Evolutionary conservation across 2,797 vertebrate species (phyloP).

Genomic region (Acridotheres tristis): DNA sequence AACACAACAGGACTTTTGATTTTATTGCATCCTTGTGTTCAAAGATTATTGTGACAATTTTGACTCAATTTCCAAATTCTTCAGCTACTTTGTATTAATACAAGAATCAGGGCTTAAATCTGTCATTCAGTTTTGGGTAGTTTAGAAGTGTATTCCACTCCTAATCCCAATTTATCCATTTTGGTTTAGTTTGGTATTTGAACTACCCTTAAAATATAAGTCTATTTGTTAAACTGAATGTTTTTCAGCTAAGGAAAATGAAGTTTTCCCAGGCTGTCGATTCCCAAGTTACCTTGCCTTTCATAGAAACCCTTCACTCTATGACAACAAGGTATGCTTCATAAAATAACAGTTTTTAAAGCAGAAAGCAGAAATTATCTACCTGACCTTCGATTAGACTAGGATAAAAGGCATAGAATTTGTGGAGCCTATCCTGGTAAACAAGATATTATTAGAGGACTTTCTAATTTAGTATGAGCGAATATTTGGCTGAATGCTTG

Average conservation of each 20-base stretch:
- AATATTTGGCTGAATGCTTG: not conserved
- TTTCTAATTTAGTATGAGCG: not conserved
- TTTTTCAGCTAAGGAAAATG: not conserved
- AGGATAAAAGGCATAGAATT: not conserved
- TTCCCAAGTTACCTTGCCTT: not conserved
- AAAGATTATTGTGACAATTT: not conserved
- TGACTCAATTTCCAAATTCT: not conserved
- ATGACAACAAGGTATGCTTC: not conserved
- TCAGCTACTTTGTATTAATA: not conserved
- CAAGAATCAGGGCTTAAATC: not conserved
- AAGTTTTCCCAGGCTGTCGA: not conserved
- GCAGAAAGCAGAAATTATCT: not conserved
- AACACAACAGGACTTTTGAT: not conserved
- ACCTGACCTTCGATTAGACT: not conserved
- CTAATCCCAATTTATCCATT: not conserved
- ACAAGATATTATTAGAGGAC: not conserved
- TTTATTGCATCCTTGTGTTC: not conserved
- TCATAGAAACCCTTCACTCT: not conserved
- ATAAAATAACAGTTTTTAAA: not conserved
- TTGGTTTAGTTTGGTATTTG: not conserved
- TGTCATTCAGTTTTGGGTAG: not conserved
- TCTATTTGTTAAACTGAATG: not conserved
- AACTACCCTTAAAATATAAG: not conserved
- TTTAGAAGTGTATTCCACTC: not conserved
- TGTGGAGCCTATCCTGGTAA: not conserved